These are phyloP conservation scores for Harpegnathos saltator DNA, from an alignment of 1,140 invertebrate species.

Conservation along the genomic window DNA sequence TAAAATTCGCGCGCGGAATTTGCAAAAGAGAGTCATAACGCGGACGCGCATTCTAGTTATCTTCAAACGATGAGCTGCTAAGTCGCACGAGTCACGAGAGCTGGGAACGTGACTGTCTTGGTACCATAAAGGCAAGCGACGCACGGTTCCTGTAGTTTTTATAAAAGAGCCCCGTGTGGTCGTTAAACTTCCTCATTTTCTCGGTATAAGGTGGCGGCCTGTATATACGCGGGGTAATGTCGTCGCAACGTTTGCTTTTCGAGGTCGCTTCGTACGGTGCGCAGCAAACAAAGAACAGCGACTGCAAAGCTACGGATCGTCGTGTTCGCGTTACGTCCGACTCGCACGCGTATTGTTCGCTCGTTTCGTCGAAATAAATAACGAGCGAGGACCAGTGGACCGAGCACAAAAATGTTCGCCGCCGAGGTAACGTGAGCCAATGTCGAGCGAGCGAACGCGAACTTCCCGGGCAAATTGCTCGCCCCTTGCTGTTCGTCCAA, in stretches of 20 bases:
- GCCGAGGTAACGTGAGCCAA: background rate
- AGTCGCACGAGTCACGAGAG: constrained; percentile 2
- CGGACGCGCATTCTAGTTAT: background rate
- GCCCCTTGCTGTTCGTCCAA: background rate
- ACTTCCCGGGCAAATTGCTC: background rate
- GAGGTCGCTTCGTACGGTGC: background rate
- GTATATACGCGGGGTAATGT: background rate
- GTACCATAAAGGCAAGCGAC: constrained; percentile 45
- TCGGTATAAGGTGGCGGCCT: constrained; percentile 31
- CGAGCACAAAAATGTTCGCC: background rate
- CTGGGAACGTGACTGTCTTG: constrained; percentile 16
- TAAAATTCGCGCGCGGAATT: background rate
- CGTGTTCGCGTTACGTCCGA: background rate
- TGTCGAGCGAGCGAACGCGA: constrained; percentile 11
- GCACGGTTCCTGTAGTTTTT: constrained; percentile 59
- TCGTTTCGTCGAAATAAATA: constrained; percentile 8
- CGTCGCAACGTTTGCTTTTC: background rate
- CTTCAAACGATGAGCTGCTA: constrained; percentile 11
- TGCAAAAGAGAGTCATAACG: constrained; percentile 29
- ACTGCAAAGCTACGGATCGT: background rate
- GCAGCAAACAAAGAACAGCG: background rate
- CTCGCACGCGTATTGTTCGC: background rate
- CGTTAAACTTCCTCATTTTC: constrained; percentile 71
- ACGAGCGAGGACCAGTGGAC: background rate
- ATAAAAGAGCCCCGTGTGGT: constrained; percentile 61